Evolutionary conservation across 2,797 vertebrate genomes (phyloP), one percentile per base, ranked within the genome.

Genomic region (Centropyge bicolor): DNA sequence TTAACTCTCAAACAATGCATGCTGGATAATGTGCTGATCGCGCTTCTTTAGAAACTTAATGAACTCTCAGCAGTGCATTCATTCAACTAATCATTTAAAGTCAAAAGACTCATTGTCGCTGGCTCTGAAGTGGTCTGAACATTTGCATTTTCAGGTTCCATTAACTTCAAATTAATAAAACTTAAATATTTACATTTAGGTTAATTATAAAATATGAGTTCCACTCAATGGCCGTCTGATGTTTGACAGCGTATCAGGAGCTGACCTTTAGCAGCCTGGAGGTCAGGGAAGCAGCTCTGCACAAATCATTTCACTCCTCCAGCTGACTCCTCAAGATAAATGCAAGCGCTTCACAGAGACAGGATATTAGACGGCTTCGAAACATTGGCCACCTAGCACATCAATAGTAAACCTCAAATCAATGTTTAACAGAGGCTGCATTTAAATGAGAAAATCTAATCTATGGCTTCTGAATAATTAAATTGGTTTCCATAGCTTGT

Each of bases 401-500:
- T 90, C 88, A 86, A 82, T 86, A 70, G 72, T 80, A 82, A 83
- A 86, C 66, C 72, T 62, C 72, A 83, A 90, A 86, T 92, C 85
- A 87, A 88, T 84, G 75, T 80, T 90, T 85, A 83, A 91, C 82
- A 4, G 55, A 69, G 72, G 67, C 78, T 86, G 88, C 79, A 92
- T 91, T 87, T 82, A 84, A 92, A 92, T 89, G 79, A 88, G 86
- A 85, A 76, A 84, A 84, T 88, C 72, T 61, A 82, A 88, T 90
- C 91, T 86, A 80, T 76, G 40, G 65, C 75, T 78, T 72, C 54
- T 84, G 71, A 89, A 84, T 91, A 86, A 90, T 89, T 85, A 71
- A 83, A 87, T 67, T 57, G 83, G 80, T 79, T 89, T 88, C 81
- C 64, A 76, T 70, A 65, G 71, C 46, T 41, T 67, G 72, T 45